A percentile compares a stretch with the other conserved stretches of the same genome.
These are phyloP conservation scores for Mnemiopsis leidyi DNA, from an alignment of 37 sponge, comb jelly and placozoan genomes.

Conservation along the genomic window DNA sequence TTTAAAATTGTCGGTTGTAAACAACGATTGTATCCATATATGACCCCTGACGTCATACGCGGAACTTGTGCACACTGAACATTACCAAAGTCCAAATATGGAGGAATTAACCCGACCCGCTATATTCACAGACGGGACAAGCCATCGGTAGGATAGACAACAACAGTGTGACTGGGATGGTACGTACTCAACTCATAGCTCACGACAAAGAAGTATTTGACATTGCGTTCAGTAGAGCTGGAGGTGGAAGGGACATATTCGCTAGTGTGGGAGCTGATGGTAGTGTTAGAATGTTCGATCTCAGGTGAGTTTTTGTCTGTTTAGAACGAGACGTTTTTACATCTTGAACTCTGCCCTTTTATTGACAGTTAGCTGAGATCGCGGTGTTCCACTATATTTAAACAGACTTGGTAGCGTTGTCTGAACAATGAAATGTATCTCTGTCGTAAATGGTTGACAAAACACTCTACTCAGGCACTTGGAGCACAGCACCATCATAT, in stretches of 20 bases:
- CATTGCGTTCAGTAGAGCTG: constrained; percentile 86
- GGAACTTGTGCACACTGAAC: not conserved
- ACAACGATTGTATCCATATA: not conserved
- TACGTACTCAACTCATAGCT: constrained; percentile 92
- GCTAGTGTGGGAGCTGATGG: constrained; percentile 96
- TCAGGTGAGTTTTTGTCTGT: constrained; percentile 70
- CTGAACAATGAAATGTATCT: too few relatives aligned
- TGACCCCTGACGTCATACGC: not conserved
- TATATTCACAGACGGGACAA: constrained; percentile 80
- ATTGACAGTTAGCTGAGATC: too few relatives aligned
- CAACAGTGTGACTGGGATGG: constrained; percentile 75
- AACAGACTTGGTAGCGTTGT: too few relatives aligned
- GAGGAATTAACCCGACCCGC: not conserved
- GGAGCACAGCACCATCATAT: constrained; percentile 94
- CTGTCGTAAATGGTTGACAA: too few relatives aligned
- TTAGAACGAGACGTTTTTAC: too few relatives aligned
- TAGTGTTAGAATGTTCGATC: constrained; percentile 92
- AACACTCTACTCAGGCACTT: too few relatives aligned
- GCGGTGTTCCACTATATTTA: too few relatives aligned
- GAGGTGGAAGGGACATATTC: constrained; percentile 87
- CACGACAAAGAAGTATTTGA: constrained; percentile 86
- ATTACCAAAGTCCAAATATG: too few relatives aligned
- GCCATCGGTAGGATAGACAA: constrained; percentile 70
- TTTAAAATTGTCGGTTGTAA: not conserved
- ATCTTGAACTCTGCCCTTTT: too few relatives aligned